phyloP scores from a whole-genome alignment of 2,797 vertebrate species.

The Apogon hyalosoma region DNA sequence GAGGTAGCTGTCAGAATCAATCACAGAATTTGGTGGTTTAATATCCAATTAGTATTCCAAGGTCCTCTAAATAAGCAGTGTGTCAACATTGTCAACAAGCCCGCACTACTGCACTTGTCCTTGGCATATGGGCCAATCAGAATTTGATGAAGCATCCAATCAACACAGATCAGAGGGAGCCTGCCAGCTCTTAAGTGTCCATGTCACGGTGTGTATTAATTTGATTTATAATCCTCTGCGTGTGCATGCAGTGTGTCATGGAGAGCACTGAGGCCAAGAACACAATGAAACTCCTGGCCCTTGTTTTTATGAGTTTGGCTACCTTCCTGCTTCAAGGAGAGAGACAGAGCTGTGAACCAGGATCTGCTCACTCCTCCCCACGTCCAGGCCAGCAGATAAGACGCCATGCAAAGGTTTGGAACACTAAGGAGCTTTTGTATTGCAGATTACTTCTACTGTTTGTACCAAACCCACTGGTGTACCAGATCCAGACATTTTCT shows the following conservation, averaged over 20 bases:
- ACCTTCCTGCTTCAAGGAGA: slow-evolving; percentile 41
- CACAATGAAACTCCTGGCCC: slow-evolving; percentile 65
- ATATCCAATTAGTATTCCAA: slow-evolving; percentile 70
- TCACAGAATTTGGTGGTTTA: slow-evolving; percentile 51
- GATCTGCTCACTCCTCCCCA: slow-evolving; percentile 30
- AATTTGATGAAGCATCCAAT: slow-evolving; percentile 70
- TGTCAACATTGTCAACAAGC: slow-evolving; percentile 63
- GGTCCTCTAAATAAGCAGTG: slow-evolving; percentile 69
- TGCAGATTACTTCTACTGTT: background rate
- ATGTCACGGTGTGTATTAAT: slow-evolving; percentile 57
- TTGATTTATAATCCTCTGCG: slow-evolving; percentile 62
- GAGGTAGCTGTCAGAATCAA: slow-evolving; percentile 56
- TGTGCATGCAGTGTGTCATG: slow-evolving; percentile 57
- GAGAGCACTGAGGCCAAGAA: slow-evolving; percentile 66
- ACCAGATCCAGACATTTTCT: background rate
- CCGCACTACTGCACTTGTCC: slow-evolving; percentile 55
- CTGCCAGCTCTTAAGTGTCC: slow-evolving; percentile 56
- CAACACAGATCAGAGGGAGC: slow-evolving; percentile 58
- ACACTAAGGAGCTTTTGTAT: too few species aligned
- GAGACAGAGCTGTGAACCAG: slow-evolving; percentile 27
- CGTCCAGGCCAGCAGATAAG: slow-evolving; percentile 11
- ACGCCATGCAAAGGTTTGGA: background rate
- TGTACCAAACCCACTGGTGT: background rate
- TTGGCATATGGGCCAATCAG: slow-evolving; percentile 71
- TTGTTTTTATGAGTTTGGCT: slow-evolving; percentile 69